Base-by-base conservation (phyloP, 1,140 invertebrate species). In the Parasteatoda tepidariorum region DNA sequence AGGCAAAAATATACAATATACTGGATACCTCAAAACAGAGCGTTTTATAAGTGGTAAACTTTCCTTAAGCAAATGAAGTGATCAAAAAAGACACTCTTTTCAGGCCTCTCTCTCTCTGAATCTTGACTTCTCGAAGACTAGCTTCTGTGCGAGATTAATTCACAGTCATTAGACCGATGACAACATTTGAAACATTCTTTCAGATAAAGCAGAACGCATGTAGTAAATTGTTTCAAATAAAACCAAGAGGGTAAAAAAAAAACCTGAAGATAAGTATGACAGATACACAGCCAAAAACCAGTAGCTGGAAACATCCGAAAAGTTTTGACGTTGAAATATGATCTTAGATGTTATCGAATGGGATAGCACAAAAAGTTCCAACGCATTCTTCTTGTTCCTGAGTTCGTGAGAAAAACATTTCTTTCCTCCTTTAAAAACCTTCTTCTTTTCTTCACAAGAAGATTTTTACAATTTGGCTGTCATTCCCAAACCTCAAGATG, bases 241-340 rank as follows among this genome's bases (percentile, higher is more conserved):
- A 66, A 66, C 31, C n/a, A n/a, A n/a, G n/a, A n/a, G n/a, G n/a
- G n/a, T n/a, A n/a, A n/a, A 30, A 66, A 31, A 66, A 66, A 22
- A 66, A 3, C 31, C 18, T 15, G 13, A 33, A 66, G 2, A 41
- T n/a, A 41, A 68, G 41, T 7, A 61, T n/a, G 41, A 64, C 5
- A 31, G 22, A 31, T n/a, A 48, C 34, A 41, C 24, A 13, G 22
- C 26, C n/a, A n/a, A n/a, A n/a, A n/a, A n/a, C 41, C 66, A 70
- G 67, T 70, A 70, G 67, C 67, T 41, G 3, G 54, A 70, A 70
- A 15, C 18, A 15, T 24, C 34, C 18, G 54, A 6, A 41, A 73
- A 55, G 55, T 73, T 73, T 73, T 57, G 70, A 73, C 48, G 15
- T 57, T 73, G 70, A 73, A 73, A 73, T 73, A 73, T 73, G 70